Percentiles rank a stretch among this genome's conserved stretches.
Conservation (phyloP, 2,797 vertebrate species). For the Furcifer pardalis region DNA sequence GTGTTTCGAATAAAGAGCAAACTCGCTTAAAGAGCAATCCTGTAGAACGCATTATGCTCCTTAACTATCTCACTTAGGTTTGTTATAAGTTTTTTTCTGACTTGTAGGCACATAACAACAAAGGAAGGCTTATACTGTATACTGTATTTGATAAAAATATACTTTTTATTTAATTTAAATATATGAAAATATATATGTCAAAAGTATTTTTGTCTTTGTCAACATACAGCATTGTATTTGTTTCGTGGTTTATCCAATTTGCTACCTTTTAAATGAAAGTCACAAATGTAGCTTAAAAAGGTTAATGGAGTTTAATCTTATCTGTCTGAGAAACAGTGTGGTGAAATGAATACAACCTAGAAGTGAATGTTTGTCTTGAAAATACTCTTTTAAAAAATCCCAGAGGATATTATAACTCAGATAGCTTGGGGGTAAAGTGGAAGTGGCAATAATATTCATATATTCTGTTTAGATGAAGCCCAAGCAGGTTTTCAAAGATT, state of each 20-base stretch:
- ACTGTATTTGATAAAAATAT: too few relatives aligned
- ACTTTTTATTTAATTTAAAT: too few relatives aligned
- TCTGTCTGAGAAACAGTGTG: conserved; percentile 13
- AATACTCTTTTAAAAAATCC: conserved; percentile 36
- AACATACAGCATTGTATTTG: neutral
- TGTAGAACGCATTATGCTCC: too few relatives aligned
- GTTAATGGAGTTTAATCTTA: conserved; percentile 50
- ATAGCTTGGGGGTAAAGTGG: conserved; percentile 22
- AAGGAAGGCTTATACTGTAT: too few relatives aligned
- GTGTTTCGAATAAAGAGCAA: too few relatives aligned
- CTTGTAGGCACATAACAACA: too few relatives aligned
- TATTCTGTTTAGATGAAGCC: conserved; percentile 33
- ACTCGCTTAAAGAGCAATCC: too few relatives aligned
- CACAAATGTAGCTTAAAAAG: conserved; percentile 14
- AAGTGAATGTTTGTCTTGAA: conserved; percentile 55
- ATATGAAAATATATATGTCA: neutral
- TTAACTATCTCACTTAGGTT: too few relatives aligned
- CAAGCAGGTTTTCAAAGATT: conserved; percentile 31
- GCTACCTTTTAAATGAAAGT: conserved; percentile 18
- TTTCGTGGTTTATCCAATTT: neutral
- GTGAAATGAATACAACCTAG: conserved; percentile 29
- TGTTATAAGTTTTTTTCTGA: too few relatives aligned
- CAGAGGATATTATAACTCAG: conserved; percentile 35
- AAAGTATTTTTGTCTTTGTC: neutral
- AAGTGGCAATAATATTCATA: conserved; percentile 34